These are phyloP conservation scores for Athalia cordata DNA, from an alignment of 2,888 invertebrate genomes.

Conservation along the genomic window DNA sequence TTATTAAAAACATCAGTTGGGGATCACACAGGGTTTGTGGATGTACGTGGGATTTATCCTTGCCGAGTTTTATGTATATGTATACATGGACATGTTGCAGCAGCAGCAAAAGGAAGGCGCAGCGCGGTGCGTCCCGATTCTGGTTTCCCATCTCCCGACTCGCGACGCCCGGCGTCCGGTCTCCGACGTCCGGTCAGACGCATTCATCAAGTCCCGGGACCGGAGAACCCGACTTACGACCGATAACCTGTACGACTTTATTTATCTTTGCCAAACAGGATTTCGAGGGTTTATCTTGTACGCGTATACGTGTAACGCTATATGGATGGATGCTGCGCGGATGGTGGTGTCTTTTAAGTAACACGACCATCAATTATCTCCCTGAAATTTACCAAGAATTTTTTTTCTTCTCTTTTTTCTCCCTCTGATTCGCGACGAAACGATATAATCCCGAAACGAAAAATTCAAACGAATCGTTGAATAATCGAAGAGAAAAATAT, in stretches of 20 bases:
- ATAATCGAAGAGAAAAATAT: neutral
- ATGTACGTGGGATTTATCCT: slow-evolving; percentile 7
- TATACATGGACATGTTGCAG: neutral
- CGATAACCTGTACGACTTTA: neutral
- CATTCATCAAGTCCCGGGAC: slow-evolving; percentile 15
- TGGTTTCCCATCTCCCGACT: neutral
- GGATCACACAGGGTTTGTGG: neutral
- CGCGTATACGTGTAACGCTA: too few species aligned
- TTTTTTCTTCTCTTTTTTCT: neutral
- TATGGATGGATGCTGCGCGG: too few species aligned
- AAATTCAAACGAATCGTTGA: too few species aligned
- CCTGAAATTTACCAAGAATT: neutral
- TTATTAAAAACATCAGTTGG: neutral
- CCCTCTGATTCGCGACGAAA: neutral
- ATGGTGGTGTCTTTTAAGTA: too few species aligned
- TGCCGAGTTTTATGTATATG: neutral
- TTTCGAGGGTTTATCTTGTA: too few species aligned
- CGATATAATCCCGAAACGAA: neutral
- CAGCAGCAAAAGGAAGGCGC: neutral
- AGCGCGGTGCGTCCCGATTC: neutral
- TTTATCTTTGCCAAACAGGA: neutral
- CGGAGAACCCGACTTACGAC: neutral
- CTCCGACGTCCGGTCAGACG: slow-evolving; percentile 31
- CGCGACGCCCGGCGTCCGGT: neutral
- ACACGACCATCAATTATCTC: neutral